Conservation (phyloP, 2,888 invertebrate genomes). For the Drosophila yooni region DNA sequence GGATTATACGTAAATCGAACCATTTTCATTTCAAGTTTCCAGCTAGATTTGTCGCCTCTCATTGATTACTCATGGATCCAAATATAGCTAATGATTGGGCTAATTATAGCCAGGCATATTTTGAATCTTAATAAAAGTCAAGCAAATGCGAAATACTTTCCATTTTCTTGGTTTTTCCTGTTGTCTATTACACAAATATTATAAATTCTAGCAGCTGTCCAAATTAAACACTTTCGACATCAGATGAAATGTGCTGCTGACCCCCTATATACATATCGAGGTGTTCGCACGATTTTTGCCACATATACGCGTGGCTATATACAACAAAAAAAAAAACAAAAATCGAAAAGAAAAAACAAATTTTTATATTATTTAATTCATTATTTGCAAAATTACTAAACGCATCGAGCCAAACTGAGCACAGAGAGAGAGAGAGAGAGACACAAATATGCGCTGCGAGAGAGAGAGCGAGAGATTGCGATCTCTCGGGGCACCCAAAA, state of each 20-base stretch:
- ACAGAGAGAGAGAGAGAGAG: not conserved
- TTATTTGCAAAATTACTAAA: slow-evolving; percentile 71
- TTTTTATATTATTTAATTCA: slow-evolving; percentile 53
- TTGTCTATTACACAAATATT: slow-evolving; percentile 40
- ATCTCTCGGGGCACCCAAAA: slow-evolving; percentile 44
- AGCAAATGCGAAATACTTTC: slow-evolving; percentile 36
- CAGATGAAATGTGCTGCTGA: slow-evolving; percentile 25
- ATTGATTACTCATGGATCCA: slow-evolving; percentile 50
- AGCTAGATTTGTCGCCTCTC: not conserved
- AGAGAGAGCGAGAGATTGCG: slow-evolving; percentile 11
- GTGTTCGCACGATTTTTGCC: slow-evolving; percentile 39
- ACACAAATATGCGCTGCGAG: not conserved
- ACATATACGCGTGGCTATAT: slow-evolving; percentile 45
- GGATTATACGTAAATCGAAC: not conserved
- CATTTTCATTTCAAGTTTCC: not conserved
- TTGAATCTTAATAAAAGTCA: not conserved
- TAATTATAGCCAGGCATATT: slow-evolving; percentile 33
- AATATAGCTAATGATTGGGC: slow-evolving; percentile 16
- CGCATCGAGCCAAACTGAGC: slow-evolving; percentile 38
- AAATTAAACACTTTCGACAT: slow-evolving; percentile 36
- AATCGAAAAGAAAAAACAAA: not conserved
- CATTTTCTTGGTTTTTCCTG: not conserved
- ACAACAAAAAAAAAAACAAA: not conserved
- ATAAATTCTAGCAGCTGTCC: slow-evolving; percentile 31
- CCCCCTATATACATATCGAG: slow-evolving; percentile 12